phyloP scores from a whole-genome alignment of 2,888 invertebrate species.

The Lysandra coridon region DNA sequence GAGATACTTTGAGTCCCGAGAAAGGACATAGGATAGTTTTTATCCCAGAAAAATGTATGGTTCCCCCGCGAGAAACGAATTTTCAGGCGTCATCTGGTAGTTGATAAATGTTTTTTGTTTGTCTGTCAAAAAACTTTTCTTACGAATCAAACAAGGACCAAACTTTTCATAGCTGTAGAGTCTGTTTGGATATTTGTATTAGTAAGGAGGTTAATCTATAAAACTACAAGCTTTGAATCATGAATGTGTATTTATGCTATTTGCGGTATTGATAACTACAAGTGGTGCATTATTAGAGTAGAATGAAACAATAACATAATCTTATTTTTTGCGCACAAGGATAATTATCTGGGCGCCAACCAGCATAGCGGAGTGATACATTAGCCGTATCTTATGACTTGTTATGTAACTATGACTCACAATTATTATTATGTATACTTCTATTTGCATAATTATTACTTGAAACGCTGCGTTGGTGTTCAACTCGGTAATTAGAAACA shows the following conservation, averaged over 20 bases:
- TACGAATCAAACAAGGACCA: too few relatives aligned
- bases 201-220: neutral
- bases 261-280: too few relatives aligned
- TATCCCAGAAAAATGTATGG: too few relatives aligned
- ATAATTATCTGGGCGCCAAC: neutral
- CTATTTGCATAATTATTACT: conserved; percentile 19
- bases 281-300: neutral
- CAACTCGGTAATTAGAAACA: neutral
- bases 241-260: neutral
- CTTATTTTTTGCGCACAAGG: neutral
- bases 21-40: too few relatives aligned
- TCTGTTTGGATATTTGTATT: too few relatives aligned
- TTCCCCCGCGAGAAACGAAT: too few relatives aligned
- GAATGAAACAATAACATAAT: neutral
- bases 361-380: neutral
- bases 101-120: too few relatives aligned
- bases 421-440: neutral
- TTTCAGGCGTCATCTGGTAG: too few relatives aligned
- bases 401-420: conserved; percentile 12
- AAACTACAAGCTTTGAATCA: neutral
- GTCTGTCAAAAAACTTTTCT: too few relatives aligned
- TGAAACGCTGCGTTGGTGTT: conserved; percentile 15
- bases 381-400: conserved; percentile 10
- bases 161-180: too few relatives aligned
- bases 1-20: too few relatives aligned